Evolutionary conservation across 2,797 vertebrate genomes (phyloP), one percentile per base, ranked within the genome.

Genomic region (Cichlasoma orientale): DNA sequence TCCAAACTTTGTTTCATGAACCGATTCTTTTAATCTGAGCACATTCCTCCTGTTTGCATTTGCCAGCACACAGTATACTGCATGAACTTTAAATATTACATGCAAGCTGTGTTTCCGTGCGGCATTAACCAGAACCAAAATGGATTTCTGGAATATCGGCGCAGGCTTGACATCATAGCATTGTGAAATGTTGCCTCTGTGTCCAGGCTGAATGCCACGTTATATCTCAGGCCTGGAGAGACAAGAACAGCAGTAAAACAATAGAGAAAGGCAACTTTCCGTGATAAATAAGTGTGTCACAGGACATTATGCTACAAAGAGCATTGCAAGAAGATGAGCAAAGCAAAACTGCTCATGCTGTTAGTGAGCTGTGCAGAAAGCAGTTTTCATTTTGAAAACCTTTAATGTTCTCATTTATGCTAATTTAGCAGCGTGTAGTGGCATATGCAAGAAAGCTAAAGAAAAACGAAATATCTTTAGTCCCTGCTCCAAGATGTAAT

Each of bases 71-170:
- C 31, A 70, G 52, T 56, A 11, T 79, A 71, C 25, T 29, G 19
- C 27, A 57, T 38, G 57, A 80, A 83, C 36, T 77, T 47, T 72
- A 31, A 61, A 72, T 77, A 84, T 82, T 19, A 80, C 44, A 78
- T 18, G 12, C 18, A 70, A 33, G 54, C 13, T n/a, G 74, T 58
- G 50, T 73, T 56, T 70, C 44, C 52, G 56, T 21, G 44, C 29
- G 74, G 23, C 66, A 31, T 25, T 27, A 72, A 63, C 6, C 41
- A 33, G 80, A 78, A 41, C 66, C 47, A 78, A 79, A 86, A 80
- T 71, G 38, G 72, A 82, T 63, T 44, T 74, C 36, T 82, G 54
- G 25, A 23, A 23, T 21, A 18, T 23, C 70, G 19, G 33, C 31
- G 44, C 55, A 80, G 50, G 61, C 36, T 25, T 84, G 80, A 81